Percentiles rank a stretch among this genome's conserved stretches.
These are phyloP conservation scores for Sparus aurata DNA, from an alignment of 2,797 vertebrate species.

Conservation along the genomic window DNA sequence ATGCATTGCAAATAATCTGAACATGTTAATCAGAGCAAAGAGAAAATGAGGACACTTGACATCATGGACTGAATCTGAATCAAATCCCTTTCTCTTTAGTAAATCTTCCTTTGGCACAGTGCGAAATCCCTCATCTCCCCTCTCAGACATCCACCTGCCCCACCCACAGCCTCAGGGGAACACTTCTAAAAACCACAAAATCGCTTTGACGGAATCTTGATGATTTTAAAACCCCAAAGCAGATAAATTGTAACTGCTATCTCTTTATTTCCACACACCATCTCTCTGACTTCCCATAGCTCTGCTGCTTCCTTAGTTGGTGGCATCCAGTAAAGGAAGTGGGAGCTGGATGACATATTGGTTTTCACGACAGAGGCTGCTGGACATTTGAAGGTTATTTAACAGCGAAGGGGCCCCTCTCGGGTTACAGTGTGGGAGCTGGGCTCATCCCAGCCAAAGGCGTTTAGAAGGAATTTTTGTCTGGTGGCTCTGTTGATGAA, in stretches of 20 bases:
- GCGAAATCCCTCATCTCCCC: slow-evolving; percentile 26
- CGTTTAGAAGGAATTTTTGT: slow-evolving; percentile 44
- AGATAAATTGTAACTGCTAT: slow-evolving; percentile 28
- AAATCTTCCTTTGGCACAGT: slow-evolving; percentile 22
- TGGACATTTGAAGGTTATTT: slow-evolving; percentile 67
- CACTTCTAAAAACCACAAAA: slow-evolving; percentile 45
- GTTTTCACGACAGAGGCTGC: slow-evolving; percentile 60
- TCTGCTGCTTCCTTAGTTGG: slow-evolving; percentile 38
- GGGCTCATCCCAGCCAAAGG: slow-evolving; percentile 43
- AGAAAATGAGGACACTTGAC: slow-evolving; percentile 20
- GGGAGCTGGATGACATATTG: slow-evolving; percentile 53
- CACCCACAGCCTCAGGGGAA: slow-evolving; percentile 41
- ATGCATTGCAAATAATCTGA: slow-evolving; percentile 12
- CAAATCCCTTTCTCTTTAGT: slow-evolving; percentile 1
- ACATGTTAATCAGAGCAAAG: slow-evolving; percentile 15
- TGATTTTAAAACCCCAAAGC: slow-evolving; percentile 47
- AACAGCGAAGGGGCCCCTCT: slow-evolving; percentile 51
- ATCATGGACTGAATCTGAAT: slow-evolving; percentile 1
- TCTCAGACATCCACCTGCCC: slow-evolving; percentile 48
- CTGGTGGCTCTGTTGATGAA: slow-evolving; percentile 16
- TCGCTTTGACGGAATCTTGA: slow-evolving; percentile 41
- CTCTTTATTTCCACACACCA: slow-evolving; percentile 25
- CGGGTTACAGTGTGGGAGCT: slow-evolving; percentile 66
- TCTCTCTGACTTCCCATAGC: slow-evolving; percentile 24
- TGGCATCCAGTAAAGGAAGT: slow-evolving; percentile 62